Evolutionary conservation across 2,797 vertebrate genomes (phyloP).

Genomic region (Eurystomus glaucurus): DNA sequence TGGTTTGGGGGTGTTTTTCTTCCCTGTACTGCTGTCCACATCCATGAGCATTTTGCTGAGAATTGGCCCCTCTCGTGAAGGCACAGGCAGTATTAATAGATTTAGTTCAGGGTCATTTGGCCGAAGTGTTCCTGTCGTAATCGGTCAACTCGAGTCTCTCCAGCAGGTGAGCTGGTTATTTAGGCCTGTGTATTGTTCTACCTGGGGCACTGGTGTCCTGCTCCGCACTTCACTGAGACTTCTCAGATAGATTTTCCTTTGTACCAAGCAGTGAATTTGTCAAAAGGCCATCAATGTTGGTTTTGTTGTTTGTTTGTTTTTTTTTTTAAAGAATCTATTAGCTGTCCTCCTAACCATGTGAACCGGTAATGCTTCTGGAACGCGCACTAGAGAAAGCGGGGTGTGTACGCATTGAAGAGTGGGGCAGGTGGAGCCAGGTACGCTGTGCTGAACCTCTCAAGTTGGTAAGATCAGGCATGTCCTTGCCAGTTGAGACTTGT

Average conservation of each 20-base stretch:
- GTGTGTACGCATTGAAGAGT: not conserved
- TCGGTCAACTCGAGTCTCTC: not conserved
- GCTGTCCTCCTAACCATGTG: not conserved
- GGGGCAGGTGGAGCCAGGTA: constrained; percentile 23
- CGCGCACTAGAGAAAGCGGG: not conserved
- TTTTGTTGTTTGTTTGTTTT: not conserved
- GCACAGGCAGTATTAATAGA: not conserved
- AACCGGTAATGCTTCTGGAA: not conserved
- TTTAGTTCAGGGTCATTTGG: not conserved
- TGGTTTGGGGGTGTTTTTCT: not conserved
- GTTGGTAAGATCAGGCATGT: not conserved
- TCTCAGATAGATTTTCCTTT: not conserved
- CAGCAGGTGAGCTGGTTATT: not conserved
- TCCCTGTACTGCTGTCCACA: rapidly evolving
- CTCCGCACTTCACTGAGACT: not conserved
- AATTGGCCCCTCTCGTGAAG: not conserved
- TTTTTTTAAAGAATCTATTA: no score
- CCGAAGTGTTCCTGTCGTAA: rapidly evolving
- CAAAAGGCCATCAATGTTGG: not conserved
- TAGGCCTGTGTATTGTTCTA: rapidly evolving
- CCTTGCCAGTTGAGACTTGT: constrained; percentile 30
- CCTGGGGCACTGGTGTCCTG: not conserved
- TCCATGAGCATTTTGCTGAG: rapidly evolving
- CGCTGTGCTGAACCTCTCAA: not conserved
- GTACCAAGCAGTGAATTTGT: not conserved